Base-by-base conservation (phyloP, 64 coral and sea anemone species). In the Catalaphyllia jardinei region DNA sequence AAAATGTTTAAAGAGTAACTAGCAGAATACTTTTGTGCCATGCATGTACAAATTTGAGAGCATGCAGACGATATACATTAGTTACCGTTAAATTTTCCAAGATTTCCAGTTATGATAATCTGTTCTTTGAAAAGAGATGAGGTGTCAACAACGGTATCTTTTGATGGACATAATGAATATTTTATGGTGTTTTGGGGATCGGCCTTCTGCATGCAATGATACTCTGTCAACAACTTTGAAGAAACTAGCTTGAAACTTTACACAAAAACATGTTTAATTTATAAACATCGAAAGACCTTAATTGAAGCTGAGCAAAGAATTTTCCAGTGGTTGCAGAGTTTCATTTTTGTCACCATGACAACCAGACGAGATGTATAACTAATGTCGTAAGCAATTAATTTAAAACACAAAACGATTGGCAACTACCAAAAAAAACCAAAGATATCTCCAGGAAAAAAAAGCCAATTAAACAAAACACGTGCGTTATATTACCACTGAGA, bases 161-260 rank as follows among this genome's bases (percentile, higher is more conserved):
- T 83, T 69, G 30, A 85, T 24, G 65, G 52, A 27, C 50, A 14
- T 51, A 20, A 29, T 85, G 22, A 85, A 85, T 85, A 27, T 85
- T 85, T 85, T 14, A 85, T 85, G 20, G 64, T n/a, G 33, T 24
- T 61, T 31, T 67, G 62, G 38, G 60, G 31, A 10, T 83, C 16
- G 20, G 8, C 15, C 27, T 28, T 4, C 22, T 22, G 10, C 33
- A 49, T 1, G 29, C 33, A 42, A 29, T 29, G 29, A 28, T 15
- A 30, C 3, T 0, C 29, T 52, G 62, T 31, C 5, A 54, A 61
- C 52, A 31, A 19, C 15, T 54, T 29, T 79, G 4, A 80, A 60
- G 30, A 60, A 28, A 24, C 20, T 79, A 79, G 46, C 51, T 79
- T 57, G 76, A 79, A 29, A 55, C 25, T 49, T 69, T 27, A 69